Base-by-base conservation (phyloP, 2,113 vertebrate genomes). In the Sturnira hondurensis region DNA sequence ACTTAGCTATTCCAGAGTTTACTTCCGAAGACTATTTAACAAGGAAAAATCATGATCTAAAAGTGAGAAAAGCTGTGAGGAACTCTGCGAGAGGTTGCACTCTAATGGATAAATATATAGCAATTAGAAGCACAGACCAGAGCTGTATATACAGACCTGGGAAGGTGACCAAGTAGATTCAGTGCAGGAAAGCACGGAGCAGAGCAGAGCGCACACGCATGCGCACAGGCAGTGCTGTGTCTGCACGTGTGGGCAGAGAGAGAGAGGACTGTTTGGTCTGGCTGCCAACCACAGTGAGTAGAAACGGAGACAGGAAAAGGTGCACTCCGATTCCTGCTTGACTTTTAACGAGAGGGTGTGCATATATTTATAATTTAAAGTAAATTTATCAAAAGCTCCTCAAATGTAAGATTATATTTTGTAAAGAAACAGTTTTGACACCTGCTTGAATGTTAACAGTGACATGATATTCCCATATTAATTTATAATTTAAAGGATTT, bases 61-160 rank as follows among this genome's bases (percentile, higher is more conserved):
- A 94, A 95, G 26, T 93, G 36, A 80, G 84, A 58, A 56, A 77
- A 94, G 67, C 5, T 77, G 22, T 71, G 38, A 93, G 77, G 58
- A 91, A 73, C 47, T 68, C 8, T 73, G 4, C 33, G 65, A 38
- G 17, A 68, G 70, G 28, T 45, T 58, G 54, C 80, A 33, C 45
- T 85, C 16, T 68, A 5, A 70, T 17, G 31, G 67, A 45, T 58
- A 71, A 43, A 36, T 45, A n/a, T 26, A 14, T 81, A 70, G 36
- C 65, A 83, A 63, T 50, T 83, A 86, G 77, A 89, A 84, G 26
- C 31, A 22, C 36, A 54, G 80, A 16, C 87, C 65, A 91, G 28
- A 78, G 15, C 33, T 78, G 15, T 54, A 65, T 77, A 70, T 90
- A 43, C 11, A 73, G 33, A 58, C 24, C 50, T 67, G 54, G 77